Evolutionary conservation across 2,888 invertebrate genomes (phyloP).

Genomic region (Danaus chrysippus): DNA sequence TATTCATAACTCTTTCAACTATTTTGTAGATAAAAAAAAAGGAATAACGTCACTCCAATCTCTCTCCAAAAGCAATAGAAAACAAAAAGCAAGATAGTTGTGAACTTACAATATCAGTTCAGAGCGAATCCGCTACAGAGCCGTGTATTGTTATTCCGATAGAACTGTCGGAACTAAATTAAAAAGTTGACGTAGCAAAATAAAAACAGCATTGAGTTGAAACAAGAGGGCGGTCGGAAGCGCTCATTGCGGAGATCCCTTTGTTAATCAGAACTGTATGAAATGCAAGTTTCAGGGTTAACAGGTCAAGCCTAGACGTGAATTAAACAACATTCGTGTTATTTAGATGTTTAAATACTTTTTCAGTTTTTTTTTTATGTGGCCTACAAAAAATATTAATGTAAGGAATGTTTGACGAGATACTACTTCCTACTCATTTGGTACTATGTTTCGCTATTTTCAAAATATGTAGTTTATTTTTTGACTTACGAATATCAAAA

Average conservation of each 20-base stretch:
- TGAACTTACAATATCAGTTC: conserved; percentile 21
- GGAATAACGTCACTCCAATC: too few species aligned
- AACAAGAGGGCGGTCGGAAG: conserved; percentile 19
- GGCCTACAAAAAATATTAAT: too few species aligned
- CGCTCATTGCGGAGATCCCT: conserved; percentile 14
- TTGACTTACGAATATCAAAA: too few species aligned
- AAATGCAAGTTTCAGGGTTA: conserved; percentile 8
- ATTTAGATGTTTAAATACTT: neutral
- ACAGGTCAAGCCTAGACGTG: neutral
- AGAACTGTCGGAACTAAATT: conserved; percentile 42
- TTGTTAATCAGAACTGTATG: conserved; percentile 3
- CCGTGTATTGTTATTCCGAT: conserved; percentile 25
- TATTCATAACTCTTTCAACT: too few species aligned
- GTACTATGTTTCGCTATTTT: too few species aligned
- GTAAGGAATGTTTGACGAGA: too few species aligned
- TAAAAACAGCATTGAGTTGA: conserved; percentile 13
- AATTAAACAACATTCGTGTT: neutral
- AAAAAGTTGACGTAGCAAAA: conserved; percentile 43
- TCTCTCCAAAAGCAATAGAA: neutral
- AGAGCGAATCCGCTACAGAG: conserved; percentile 37
- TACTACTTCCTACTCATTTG: too few species aligned
- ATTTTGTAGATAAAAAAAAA: too few species aligned
- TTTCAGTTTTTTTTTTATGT: too few species aligned
- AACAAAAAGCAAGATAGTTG: conserved; percentile 1
- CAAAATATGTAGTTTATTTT: too few species aligned